Percentiles rank a stretch among this genome's conserved stretches.
These are phyloP conservation scores for Lycopodina hypogea DNA, from an alignment of 37 sponge, comb jelly and placozoan genomes.

Conservation along the genomic window DNA sequence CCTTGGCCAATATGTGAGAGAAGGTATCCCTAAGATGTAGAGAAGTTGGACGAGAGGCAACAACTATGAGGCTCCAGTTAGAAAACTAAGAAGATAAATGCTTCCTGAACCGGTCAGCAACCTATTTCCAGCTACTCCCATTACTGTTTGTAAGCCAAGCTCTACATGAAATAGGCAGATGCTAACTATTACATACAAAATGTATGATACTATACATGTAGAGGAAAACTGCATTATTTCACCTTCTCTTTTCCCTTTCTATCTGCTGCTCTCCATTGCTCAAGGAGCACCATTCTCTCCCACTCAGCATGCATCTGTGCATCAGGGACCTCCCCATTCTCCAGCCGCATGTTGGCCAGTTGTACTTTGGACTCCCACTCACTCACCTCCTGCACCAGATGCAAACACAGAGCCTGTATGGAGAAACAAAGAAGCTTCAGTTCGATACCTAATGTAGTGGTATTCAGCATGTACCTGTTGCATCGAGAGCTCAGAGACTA, in stretches of 20 bases:
- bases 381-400: conserved; percentile 68
- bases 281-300: conserved; percentile 40
- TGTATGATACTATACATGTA: too few species aligned
- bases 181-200: too few species aligned
- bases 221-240: neutral
- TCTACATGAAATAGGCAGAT: too few species aligned
- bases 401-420: conserved; percentile 61
- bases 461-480: conserved; percentile 58
- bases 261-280: conserved; percentile 20
- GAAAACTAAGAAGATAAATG: too few species aligned
- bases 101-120: too few species aligned
- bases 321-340: conserved; percentile 80
- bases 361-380: conserved; percentile 60
- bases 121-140: too few species aligned
- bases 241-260: conserved; percentile 21
- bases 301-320: conserved; percentile 66
- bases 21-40: too few species aligned
- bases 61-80: too few species aligned
- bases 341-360: conserved; percentile 68
- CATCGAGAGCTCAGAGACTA: conserved; percentile 94
- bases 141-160: too few species aligned
- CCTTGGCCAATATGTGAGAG: too few species aligned
- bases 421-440: neutral
- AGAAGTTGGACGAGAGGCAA: too few species aligned
- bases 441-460: neutral